A percentile compares a stretch with the other conserved stretches of the same genome.
These are phyloP conservation scores for Euspilapteryx auroguttella DNA, from an alignment of 2,888 invertebrate species.

Conservation along the genomic window DNA sequence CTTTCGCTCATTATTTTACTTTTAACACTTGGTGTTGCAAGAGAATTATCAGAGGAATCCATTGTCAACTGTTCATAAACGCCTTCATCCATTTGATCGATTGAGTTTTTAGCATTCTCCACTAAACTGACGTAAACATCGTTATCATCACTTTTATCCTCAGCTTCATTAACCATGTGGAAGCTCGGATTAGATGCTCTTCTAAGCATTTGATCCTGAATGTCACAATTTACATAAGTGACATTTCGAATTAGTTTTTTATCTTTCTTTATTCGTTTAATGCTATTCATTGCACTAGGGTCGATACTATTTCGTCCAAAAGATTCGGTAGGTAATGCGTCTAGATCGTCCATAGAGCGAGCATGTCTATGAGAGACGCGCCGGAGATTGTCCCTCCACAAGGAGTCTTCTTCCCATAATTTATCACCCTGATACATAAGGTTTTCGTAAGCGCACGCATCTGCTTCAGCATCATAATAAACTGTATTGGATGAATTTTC, in stretches of 20 bases:
- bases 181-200: constrained; percentile 20
- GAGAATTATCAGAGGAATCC: constrained; percentile 22
- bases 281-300: constrained; percentile 35
- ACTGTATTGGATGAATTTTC: constrained; percentile 51
- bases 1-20: constrained; percentile 11
- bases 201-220: constrained; percentile 48
- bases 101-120: constrained; percentile 20
- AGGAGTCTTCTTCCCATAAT: constrained; percentile 80
- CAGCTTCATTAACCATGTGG: constrained; percentile 18
- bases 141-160: constrained; percentile 40
- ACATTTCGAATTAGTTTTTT: constrained; percentile 69
- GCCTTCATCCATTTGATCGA: constrained; percentile 45
- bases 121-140: constrained; percentile 57
- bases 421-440: constrained; percentile 65
- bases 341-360: constrained; percentile 80
- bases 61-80: constrained; percentile 60
- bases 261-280: constrained; percentile 39
- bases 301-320: constrained; percentile 23
- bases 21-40: constrained; percentile 8
- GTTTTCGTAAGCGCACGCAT: constrained; percentile 44
- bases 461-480: constrained; percentile 49
- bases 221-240: constrained; percentile 77
- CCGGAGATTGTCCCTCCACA: constrained; percentile 80
- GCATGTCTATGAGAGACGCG: constrained; percentile 81
- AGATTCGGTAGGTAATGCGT: constrained; percentile 34